phyloP scores from a whole-genome alignment of 2,113 vertebrate species.

The Romanogobio albipinnatus region DNA sequence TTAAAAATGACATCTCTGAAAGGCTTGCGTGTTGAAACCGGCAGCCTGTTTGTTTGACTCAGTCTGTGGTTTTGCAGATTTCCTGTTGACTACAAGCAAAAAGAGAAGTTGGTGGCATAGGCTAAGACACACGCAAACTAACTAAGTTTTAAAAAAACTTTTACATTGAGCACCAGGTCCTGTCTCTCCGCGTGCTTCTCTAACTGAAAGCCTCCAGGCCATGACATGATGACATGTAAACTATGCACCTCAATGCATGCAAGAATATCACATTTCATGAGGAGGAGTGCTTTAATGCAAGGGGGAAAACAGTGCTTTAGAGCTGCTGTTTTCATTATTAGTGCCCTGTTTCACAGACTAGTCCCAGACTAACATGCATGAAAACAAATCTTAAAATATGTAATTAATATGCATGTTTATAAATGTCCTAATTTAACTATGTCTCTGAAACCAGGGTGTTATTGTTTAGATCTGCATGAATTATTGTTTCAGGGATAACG shows the following conservation, averaged over 20 bases:
- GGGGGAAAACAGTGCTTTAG: neutral
- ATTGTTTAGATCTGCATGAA: neutral
- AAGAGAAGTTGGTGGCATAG: slow-evolving; percentile 72
- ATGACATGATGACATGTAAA: neutral
- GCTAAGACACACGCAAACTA: neutral
- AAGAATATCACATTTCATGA: neutral
- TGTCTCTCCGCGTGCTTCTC: neutral
- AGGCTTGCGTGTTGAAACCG: slow-evolving; percentile 74
- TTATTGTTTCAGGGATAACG: neutral
- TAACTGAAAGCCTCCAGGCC: neutral
- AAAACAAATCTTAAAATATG: too few relatives aligned
- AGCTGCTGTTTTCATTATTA: too few relatives aligned
- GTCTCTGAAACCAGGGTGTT: too few relatives aligned
- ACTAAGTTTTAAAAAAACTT: neutral
- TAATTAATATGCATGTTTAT: too few relatives aligned
- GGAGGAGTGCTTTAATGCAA: neutral
- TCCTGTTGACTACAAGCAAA: slow-evolving; percentile 79
- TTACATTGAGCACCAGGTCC: too few relatives aligned
- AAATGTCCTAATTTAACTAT: too few relatives aligned
- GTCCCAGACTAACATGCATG: too few relatives aligned
- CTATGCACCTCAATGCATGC: neutral
- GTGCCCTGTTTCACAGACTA: too few relatives aligned
- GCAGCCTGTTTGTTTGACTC: slow-evolving; percentile 65
- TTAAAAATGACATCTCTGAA: slow-evolving; percentile 21
- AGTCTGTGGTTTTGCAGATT: slow-evolving; percentile 77